These are phyloP conservation scores for Mycogona germanica DNA, from an alignment of 2,888 invertebrate genomes.

Conservation along the genomic window DNA sequence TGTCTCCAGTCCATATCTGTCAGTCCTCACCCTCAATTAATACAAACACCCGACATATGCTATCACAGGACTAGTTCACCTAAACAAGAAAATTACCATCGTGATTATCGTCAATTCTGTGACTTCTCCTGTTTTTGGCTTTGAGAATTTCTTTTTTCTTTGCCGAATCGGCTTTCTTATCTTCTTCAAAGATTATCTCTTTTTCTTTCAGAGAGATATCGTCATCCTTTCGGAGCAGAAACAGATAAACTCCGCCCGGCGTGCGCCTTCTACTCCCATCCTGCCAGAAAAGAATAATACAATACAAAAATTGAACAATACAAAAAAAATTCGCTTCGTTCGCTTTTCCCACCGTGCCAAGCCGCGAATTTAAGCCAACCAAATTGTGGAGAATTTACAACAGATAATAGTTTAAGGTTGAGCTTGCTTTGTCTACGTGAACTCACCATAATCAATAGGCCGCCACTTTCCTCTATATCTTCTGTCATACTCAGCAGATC, in stretches of 20 bases:
- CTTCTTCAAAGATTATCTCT: constrained; percentile 27
- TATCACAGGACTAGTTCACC: too few species aligned
- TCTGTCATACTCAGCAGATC: constrained; percentile 67
- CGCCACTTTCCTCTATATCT: constrained; percentile 65
- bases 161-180: background rate
- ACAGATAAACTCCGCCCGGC: constrained; percentile 74
- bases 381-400: too few species aligned
- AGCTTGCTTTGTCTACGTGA: too few species aligned
- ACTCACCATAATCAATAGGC: too few species aligned
- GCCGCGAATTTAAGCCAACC: too few species aligned
- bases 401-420: too few species aligned
- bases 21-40: background rate
- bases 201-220: constrained; percentile 26
- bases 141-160: constrained; percentile 10
- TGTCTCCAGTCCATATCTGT: background rate
- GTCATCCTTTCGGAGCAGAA: constrained; percentile 42
- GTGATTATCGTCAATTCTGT: background rate
- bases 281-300: constrained; percentile 34
- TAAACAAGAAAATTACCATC: background rate
- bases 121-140: constrained; percentile 19
- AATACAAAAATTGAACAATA: background rate
- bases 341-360: too few species aligned
- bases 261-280: constrained; percentile 69
- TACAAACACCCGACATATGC: background rate
- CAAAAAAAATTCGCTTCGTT: too few species aligned